Percentiles rank a stretch among this genome's conserved stretches.
These are phyloP conservation scores for Netelia virgata DNA, from an alignment of 2,888 invertebrate species.

Conservation along the genomic window DNA sequence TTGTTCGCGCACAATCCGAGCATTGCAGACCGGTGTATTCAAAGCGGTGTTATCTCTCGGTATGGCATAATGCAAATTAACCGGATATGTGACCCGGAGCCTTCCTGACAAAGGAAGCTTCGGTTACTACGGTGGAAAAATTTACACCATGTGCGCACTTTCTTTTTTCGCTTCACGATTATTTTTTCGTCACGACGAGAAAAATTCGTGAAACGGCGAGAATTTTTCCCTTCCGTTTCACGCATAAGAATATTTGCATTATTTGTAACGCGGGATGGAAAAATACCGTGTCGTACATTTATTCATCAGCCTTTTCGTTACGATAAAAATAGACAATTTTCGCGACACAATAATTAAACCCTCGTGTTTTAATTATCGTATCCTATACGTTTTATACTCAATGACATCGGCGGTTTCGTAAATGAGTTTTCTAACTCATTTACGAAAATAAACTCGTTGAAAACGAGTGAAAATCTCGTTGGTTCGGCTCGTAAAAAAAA, in stretches of 20 bases:
- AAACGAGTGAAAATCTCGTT: slow-evolving; percentile 2
- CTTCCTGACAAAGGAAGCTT: neutral
- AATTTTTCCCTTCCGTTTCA: neutral
- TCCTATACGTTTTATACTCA: no score
- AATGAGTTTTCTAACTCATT: no score
- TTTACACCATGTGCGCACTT: neutral
- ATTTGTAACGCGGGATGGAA: neutral
- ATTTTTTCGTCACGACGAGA: neutral
- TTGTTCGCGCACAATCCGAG: neutral
- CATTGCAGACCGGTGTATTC: neutral
- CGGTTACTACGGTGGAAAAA: neutral
- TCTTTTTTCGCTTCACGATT: neutral
- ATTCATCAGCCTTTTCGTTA: neutral
- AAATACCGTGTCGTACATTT: neutral
- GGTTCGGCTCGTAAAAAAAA: neutral
- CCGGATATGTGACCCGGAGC: neutral
- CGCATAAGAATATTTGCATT: neutral
- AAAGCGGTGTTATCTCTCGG: neutral
- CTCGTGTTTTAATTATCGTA: no score
- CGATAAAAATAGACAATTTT: neutral
- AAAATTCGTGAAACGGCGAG: neutral
- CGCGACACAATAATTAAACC: no score
- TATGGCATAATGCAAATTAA: neutral
- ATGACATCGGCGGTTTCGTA: no score
- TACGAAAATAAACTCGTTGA: no score